These are phyloP conservation scores for Melanerpes aurifrons DNA, from an alignment of 2,113 vertebrate genomes.

Conservation along the genomic window DNA sequence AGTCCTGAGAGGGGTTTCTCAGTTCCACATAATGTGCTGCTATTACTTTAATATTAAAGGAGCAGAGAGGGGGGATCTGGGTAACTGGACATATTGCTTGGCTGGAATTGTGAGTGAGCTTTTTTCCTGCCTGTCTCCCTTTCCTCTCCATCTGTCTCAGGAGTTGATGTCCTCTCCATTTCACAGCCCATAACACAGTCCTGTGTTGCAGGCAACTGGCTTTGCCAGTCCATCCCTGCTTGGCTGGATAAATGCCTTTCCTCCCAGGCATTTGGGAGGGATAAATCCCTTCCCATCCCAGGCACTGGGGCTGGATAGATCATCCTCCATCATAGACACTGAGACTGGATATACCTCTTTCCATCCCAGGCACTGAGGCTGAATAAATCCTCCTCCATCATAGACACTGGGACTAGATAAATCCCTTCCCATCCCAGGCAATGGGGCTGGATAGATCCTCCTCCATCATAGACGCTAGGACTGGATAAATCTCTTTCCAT, in stretches of 20 bases:
- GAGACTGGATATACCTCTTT: no score
- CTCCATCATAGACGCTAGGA: no score
- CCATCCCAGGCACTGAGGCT: no score
- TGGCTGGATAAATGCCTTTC: neutral
- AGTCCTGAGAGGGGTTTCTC: neutral
- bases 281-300: no score
- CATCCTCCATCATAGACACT: no score
- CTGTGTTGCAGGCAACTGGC: neutral
- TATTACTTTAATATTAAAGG: neutral
- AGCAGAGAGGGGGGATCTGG: neutral
- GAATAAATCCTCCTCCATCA: no score
- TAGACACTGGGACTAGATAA: no score
- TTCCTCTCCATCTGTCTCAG: slow-evolving; percentile 45
- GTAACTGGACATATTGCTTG: neutral
- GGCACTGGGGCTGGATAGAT: no score
- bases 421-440: no score
- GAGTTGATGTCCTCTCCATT: neutral
- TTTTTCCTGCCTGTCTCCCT: neutral
- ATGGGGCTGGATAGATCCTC: no score
- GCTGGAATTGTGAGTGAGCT: neutral
- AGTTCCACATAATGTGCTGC: neutral
- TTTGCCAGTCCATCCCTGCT: neutral
- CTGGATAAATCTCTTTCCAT: no score
- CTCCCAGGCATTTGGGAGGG: no score
- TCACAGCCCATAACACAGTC: neutral